These are phyloP conservation scores for Schizopygopsis malacanthus DNA, from an alignment of 2,797 vertebrate genomes.

Conservation along the genomic window DNA sequence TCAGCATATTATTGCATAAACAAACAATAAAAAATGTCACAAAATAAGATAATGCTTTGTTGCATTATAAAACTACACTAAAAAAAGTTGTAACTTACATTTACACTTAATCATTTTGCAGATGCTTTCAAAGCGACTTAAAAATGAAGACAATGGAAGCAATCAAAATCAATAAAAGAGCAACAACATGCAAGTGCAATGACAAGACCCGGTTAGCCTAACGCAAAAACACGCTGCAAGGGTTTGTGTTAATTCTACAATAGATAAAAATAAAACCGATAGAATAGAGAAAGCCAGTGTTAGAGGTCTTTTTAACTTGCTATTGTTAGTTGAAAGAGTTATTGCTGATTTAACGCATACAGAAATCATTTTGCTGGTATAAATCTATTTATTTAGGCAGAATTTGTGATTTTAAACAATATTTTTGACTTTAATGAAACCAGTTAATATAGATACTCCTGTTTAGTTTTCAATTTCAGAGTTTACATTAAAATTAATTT, in stretches of 20 bases:
- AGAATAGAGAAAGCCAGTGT: too few species aligned
- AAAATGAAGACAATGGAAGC: too few species aligned
- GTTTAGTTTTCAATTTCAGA: neutral
- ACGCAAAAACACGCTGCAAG: too few species aligned
- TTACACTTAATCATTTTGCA: too few species aligned
- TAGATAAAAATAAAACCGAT: too few species aligned
- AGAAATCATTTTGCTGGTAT: neutral
- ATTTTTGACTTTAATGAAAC: neutral
- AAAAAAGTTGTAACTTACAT: neutral
- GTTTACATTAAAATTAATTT: neutral
- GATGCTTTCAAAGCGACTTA: too few species aligned
- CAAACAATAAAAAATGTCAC: neutral
- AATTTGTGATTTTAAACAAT: neutral
- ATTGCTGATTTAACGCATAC: neutral
- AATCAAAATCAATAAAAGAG: too few species aligned
- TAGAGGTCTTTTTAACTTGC: neutral
- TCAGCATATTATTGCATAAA: neutral
- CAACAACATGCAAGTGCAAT: too few species aligned
- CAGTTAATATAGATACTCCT: neutral
- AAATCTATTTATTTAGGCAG: neutral
- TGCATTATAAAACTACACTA: neutral
- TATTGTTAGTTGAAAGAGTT: neutral
- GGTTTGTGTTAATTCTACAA: too few species aligned
- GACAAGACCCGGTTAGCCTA: too few species aligned
- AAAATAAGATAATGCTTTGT: neutral